A percentile compares a stretch with the other conserved stretches of the same genome.
Evolutionary conservation across 37 sponge, comb jelly and placozoan genomes (phyloP).

Genomic region (Theonella swinhoei): DNA sequence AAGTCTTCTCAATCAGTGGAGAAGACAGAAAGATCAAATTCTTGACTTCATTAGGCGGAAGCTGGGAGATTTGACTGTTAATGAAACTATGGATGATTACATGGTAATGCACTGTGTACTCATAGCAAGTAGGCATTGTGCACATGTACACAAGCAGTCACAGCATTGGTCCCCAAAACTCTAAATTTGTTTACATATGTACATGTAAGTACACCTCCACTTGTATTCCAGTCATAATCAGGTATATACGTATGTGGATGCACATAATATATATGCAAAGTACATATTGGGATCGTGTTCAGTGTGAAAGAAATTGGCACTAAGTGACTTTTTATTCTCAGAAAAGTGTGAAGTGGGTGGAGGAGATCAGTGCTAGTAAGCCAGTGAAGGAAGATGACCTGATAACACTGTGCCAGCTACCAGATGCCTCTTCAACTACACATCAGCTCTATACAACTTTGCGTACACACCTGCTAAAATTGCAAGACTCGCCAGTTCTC

Average conservation of each 20-base stretch:
- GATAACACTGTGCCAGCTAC: conserved; percentile 24
- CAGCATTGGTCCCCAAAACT: no score
- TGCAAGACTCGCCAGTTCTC: conserved; percentile 40
- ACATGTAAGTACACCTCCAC: no score
- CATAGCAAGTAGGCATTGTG: no score
- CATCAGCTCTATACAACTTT: conserved; percentile 24
- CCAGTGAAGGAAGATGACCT: conserved; percentile 32
- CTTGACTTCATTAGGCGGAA: conserved; percentile 27
- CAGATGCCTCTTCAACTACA: background rate
- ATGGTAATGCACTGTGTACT: no score
- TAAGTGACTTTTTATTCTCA: conserved; percentile 1
- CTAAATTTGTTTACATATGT: no score
- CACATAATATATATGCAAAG: no score
- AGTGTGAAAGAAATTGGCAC: no score
- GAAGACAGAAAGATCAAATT: conserved; percentile 8
- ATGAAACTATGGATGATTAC: background rate
- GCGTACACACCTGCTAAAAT: conserved; percentile 12
- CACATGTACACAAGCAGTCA: no score
- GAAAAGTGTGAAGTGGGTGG: conserved; percentile 44
- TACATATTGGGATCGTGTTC: no score
- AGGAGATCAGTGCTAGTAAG: conserved; percentile 16
- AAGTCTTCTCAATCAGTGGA: conserved; percentile 45
- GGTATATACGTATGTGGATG: no score
- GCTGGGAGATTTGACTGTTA: conserved; percentile 18
- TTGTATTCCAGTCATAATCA: no score